These are phyloP conservation scores for Augochlorella aurata DNA, from an alignment of 2,888 invertebrate genomes.

Conservation along the genomic window DNA sequence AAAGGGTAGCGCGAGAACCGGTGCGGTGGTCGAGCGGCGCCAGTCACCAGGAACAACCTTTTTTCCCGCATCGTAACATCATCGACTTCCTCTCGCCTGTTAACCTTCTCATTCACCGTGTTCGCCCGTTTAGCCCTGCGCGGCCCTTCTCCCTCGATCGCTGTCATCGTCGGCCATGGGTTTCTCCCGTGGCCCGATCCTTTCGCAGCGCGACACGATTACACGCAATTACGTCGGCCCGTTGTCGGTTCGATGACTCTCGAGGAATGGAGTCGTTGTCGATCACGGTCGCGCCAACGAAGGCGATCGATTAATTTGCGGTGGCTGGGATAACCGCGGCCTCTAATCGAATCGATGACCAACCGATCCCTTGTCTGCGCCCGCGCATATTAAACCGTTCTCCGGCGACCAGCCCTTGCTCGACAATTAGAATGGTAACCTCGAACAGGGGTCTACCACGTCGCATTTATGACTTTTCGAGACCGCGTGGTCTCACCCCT, in stretches of 20 bases:
- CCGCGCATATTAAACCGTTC: not conserved
- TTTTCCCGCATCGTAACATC: constrained; percentile 32
- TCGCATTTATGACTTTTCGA: too few species aligned
- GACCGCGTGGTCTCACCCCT: too few species aligned
- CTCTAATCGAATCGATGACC: constrained; percentile 16
- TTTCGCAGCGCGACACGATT: not conserved
- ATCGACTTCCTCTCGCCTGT: constrained; percentile 38
- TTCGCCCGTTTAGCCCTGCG: not conserved
- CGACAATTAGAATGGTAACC: too few species aligned
- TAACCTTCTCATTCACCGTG: not conserved
- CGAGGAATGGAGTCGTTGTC: constrained; percentile 48
- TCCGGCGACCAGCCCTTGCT: too few species aligned
- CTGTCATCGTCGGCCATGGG: not conserved
- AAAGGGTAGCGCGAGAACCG: constrained; percentile 32
- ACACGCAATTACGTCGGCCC: not conserved
- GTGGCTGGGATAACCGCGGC: constrained; percentile 37
- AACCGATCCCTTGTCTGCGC: constrained; percentile 10
- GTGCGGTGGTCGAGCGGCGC: constrained; percentile 48
- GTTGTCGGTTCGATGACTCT: constrained; percentile 31
- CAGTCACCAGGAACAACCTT: constrained; percentile 33
- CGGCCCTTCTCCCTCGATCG: too few species aligned
- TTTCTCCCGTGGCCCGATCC: not conserved
- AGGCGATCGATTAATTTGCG: constrained; percentile 51
- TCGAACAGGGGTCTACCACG: too few species aligned
- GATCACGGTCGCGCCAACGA: constrained; percentile 38